Evolutionary conservation across 2,888 invertebrate genomes (phyloP), one percentile per base, ranked within the genome.

Genomic region (Drosophila austrosaltans): DNA sequence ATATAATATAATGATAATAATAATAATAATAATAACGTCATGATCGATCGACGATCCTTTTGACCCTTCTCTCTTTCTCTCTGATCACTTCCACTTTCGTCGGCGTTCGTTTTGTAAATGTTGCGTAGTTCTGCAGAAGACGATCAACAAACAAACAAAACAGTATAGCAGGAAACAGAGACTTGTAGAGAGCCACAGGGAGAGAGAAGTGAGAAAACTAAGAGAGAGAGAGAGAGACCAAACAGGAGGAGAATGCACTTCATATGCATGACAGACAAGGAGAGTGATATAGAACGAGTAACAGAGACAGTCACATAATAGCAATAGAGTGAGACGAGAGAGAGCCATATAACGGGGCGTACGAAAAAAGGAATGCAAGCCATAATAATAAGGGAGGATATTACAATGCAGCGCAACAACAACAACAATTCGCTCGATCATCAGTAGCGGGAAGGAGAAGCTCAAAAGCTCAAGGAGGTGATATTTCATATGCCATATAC

Each of bases 51-150:
- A 32, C 32, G 64, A 65, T 72, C 72, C 54, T 20, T 48, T 57
- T 59, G 71, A 72, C 65, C 71, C 63, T 16, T 16, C 16, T 16
- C 16, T 59, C 66, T 61, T 63, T 65, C 57, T 48, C 12, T 61
- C 66, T 59, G 68, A 77, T 82, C 85, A 85, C 85, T 85, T 85
- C 89, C 89, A 90, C 90, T 90, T 90, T 89, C 90, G 87, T 90
- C 90, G 75, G 90, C 89, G 90, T 85, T 86, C 90, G 79, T 74
- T 91, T 91, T 78, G 87, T 89, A 89, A 90, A 91, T 90, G 91
- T 89, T 90, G 89, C 88, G 83, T 89, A 82, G 75, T 82, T 81
- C 81, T 71, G 70, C 53, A 66, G 56, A 68, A 65, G 36, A 69
- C 54, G 44, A 65, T 72, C 39, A 63, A 70, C 64, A 58, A 69